Percentiles rank a stretch among this genome's conserved stretches.
Evolutionary conservation across 2,797 vertebrate genomes (phyloP).

Genomic region (Gallinago solitaria): DNA sequence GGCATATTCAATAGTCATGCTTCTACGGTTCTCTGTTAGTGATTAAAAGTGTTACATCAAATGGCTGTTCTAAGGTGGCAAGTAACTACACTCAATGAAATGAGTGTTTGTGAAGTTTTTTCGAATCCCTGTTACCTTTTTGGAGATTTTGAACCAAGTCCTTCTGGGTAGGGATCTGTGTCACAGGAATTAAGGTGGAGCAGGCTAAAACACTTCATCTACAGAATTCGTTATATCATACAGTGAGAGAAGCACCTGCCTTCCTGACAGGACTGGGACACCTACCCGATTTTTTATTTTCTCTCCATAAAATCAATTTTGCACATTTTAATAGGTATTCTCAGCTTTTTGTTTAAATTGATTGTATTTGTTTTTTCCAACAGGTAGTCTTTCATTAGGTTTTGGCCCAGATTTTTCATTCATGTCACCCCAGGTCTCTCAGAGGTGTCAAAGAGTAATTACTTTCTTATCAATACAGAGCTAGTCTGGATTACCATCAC

Average conservation of each 20-base stretch:
- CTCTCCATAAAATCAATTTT: conserved; percentile 13
- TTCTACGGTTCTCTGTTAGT: neutral
- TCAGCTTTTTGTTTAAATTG: conserved; percentile 22
- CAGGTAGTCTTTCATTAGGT: neutral
- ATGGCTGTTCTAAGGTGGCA: neutral
- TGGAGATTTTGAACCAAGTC: neutral
- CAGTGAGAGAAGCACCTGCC: neutral
- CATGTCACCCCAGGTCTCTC: neutral
- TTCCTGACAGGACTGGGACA: neutral
- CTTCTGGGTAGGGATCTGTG: neutral
- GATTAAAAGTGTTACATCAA: neutral
- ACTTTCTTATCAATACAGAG: neutral
- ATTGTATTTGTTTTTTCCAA: neutral
- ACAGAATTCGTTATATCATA: neutral
- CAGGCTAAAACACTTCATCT: neutral
- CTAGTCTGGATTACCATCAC: neutral
- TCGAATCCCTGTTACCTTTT: neutral
- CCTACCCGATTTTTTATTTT: neutral
- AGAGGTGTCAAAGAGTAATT: neutral
- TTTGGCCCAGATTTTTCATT: neutral
- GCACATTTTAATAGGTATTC: conserved; percentile 4
- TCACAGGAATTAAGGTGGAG: neutral
- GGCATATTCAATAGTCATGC: neutral
- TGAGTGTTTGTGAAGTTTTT: neutral
- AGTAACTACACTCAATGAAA: neutral